Evolutionary conservation across 37 sponge, comb jelly and placozoan genomes (phyloP), one percentile per base, ranked within the genome.

Genomic region (Haliclona indistincta): DNA sequence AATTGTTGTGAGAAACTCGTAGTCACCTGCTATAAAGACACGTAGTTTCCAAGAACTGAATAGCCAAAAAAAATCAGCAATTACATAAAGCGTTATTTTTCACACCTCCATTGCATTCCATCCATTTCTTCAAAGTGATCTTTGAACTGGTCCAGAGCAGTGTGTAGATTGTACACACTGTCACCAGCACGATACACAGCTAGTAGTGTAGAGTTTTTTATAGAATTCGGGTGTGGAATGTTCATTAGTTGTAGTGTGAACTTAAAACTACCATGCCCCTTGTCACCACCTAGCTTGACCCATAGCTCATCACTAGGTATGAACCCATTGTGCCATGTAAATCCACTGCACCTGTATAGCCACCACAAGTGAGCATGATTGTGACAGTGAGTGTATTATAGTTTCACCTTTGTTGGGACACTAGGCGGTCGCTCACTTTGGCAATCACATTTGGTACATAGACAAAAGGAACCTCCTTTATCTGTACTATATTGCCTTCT

Each of bases 301-400:
- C 74, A 74, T 2, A 84, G 17, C 42, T 84, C 77, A 64, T 68
- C 71, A 8, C 33, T 25, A 2, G 77, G 77, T n/a, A 84, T 84
- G 32, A 63, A 45, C 20, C 77, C 64, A 41, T 75, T 34, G 29
- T 76, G 77, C 77, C 77, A 84, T 10, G 84, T 84, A 26, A 84
- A 41, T 22, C 64, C 68, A 66, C 11, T 29, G n/a, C n/a, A n/a
- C n/a, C n/a, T n/a, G n/a, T n/a, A n/a, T n/a, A n/a, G n/a, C n/a
- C n/a, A n/a, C n/a, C n/a, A n/a, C n/a, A n/a, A n/a, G n/a, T n/a
- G n/a, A n/a, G n/a, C n/a, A n/a, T n/a, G n/a, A n/a, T n/a, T n/a
- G n/a, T n/a, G n/a, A n/a, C n/a, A n/a, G n/a, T n/a, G n/a, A n/a
- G n/a, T n/a, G n/a, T n/a, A n/a, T n/a, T n/a, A n/a, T n/a, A n/a